Evolutionary conservation across 30 jellyfish, hydroid and myxozoan genomes (phyloP).

Genomic region (Hydractinia symbiolongicarpus): DNA sequence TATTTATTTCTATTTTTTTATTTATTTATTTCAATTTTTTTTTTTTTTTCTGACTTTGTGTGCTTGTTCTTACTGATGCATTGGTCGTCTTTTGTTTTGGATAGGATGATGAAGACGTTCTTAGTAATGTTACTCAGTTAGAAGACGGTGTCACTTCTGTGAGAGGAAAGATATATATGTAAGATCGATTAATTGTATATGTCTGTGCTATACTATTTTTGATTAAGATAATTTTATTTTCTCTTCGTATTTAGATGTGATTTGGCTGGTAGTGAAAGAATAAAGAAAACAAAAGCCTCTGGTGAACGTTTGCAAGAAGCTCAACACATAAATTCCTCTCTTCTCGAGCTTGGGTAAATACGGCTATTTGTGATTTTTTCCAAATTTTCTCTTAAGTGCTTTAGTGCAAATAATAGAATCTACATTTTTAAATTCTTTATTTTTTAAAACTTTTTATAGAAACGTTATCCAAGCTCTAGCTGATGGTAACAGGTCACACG

Average conservation of each 20-base stretch:
- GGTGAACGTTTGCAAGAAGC: slow-evolving; percentile 94
- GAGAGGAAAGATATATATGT: slow-evolving; percentile 90
- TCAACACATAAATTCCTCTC: slow-evolving; percentile 80
- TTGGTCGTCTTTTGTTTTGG: no score
- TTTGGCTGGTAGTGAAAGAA: slow-evolving; percentile 92
- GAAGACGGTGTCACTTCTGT: slow-evolving; percentile 97
- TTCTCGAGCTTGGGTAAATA: slow-evolving; percentile 79
- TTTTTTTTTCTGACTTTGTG: slow-evolving; percentile 1
- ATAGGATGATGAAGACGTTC: slow-evolving; percentile 79
- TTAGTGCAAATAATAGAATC: not conserved
- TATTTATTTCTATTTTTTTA: not conserved
- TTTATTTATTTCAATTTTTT: not conserved
- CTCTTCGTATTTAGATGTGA: slow-evolving; percentile 55
- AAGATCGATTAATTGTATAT: slow-evolving; percentile 2
- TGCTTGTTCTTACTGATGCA: not conserved
- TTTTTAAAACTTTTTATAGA: slow-evolving; percentile 24
- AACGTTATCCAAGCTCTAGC: slow-evolving; percentile 98
- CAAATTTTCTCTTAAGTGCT: not conserved
- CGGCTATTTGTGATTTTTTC: not conserved
- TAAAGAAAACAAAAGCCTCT: slow-evolving; percentile 74
- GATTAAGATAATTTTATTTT: not conserved
- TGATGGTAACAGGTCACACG: slow-evolving; percentile 90
- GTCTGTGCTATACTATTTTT: not conserved
- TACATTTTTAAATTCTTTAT: not conserved
- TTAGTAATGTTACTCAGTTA: slow-evolving; percentile 77